Evolutionary conservation across 2,888 invertebrate species (phyloP), one percentile per base, ranked within the genome.

Genomic region (Ophion ventricosus): DNA sequence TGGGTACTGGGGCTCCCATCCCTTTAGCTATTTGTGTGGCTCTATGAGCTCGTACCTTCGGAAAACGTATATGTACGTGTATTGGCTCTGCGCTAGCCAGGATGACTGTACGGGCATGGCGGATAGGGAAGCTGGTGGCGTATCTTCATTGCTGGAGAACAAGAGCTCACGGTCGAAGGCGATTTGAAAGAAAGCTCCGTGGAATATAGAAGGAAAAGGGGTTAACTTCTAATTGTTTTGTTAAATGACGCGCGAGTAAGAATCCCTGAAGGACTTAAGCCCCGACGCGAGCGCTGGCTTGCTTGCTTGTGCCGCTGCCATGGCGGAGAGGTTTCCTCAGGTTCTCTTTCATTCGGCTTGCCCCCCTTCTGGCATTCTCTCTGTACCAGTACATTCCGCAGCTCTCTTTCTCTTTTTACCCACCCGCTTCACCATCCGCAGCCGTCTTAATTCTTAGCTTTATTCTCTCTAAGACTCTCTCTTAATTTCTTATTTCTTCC

Each of bases 171-270:
- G 86, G 84, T 90, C 86, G 79, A 83, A 80, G 88, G 87, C 86
- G 89, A 90, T 90, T 89, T 89, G 87, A 87, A 90, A 90, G 89
- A 92, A 92, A 91, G 90, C 82, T 86, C 85, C 75, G 69, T 70
- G 83, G 89, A 87, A 78, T 78, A 83, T 75, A 82, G 82, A 85
- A 88, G 90, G 91, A 92, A 87, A 87, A 92, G 93, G 93, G 92
- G 93, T 93, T 93, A 93, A 93, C 92, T 91, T 92, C 92, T 93
- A 93, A 93, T 93, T 93, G 93, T 93, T 93, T 93, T 93, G 93
- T 93, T 93, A 93, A 93, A 93, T 93, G 93, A 93, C 92, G 92
- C 93, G 93, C 92, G 91, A 93, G 93, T 93, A 93, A 93, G 93
- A 93, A 93, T 93, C 92, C 92, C 87, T 88, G 90, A 87, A 91